Evolutionary conservation across 2,888 invertebrate genomes (phyloP), one percentile per base, ranked within the genome.

Genomic region (Hetaerina titia): DNA sequence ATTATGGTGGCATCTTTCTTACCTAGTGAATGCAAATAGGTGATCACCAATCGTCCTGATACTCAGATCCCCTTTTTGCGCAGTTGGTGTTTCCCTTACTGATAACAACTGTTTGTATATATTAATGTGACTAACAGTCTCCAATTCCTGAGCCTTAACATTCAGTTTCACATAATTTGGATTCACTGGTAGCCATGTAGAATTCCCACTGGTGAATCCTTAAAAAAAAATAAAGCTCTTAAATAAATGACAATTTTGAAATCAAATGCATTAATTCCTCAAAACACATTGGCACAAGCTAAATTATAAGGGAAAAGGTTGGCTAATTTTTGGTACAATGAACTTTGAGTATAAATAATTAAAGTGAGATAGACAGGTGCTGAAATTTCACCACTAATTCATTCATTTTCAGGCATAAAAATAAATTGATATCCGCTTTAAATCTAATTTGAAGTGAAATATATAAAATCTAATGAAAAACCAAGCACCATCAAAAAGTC

Each of bases 111-210:
- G 94, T 60, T 95, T 95, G 95, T 96, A 96, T 56, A 96, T 95
- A 56, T 95, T 95, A 22, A 95, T 90, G 94, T 95, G 95, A 56
- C 95, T 95, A 22, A 94, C 95, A 11, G 94, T 60, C 1, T 95
- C 95, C 87, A 45, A 94, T 90, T 95, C 94, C 94, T 96, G 96
- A 19, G 95, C 95, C 95, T 96, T 95, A 25, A 96, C 96, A 95
- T 96, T 96, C 56, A 96, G 45, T 8, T 95, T 95, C 74, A 94
- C 69, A 95, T 96, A 96, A 95, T 96, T 96, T 13, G 95, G 94
- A 95, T 96, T 96, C n/a, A 96, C 95, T 15, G 96, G 96, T 15
- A 96, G 95, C 96, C 96, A 96, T 9, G 96, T 95, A 13, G 95
- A 95, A 45, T 95, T 95, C 58, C 95, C 95, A 31, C 95, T 95